These are phyloP conservation scores for Chrysocyon brachyurus DNA, from an alignment of 2,797 vertebrate genomes.

Conservation along the genomic window DNA sequence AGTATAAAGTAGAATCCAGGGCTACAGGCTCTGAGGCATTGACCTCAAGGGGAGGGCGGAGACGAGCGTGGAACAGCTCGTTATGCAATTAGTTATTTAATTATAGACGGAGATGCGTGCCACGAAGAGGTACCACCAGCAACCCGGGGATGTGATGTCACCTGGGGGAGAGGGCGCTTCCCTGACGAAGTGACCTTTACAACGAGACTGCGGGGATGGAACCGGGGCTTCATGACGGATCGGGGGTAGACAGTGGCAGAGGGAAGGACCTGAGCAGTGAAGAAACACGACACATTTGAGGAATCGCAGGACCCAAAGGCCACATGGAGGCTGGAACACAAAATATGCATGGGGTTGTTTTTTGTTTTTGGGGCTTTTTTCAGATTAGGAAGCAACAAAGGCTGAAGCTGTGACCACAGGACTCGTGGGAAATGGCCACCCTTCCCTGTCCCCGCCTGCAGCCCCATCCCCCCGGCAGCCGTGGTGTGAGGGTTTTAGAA, in stretches of 20 bases:
- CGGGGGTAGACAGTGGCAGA: background rate
- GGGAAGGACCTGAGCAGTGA: background rate
- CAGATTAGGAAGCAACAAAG: background rate
- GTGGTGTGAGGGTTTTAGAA: background rate
- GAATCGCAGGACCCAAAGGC: slow-evolving; percentile 23
- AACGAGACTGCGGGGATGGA: background rate
- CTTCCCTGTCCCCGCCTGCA: background rate
- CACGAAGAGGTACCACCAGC: slow-evolving; percentile 29
- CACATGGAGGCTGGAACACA: slow-evolving; percentile 5
- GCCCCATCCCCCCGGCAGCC: fast-evolving
- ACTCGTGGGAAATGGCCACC: background rate
- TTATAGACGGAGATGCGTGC: slow-evolving; percentile 58
- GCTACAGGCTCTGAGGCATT: background rate
- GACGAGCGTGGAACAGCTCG: slow-evolving; percentile 46
- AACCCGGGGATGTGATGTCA: background rate
- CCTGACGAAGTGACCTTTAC: slow-evolving; percentile 66
- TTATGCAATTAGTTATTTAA: slow-evolving; percentile 73
- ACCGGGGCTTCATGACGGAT: background rate
- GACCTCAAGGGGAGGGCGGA: slow-evolving; percentile 6
- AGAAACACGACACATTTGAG: background rate
- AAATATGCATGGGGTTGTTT: background rate
- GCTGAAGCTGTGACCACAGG: background rate
- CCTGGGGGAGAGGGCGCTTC: background rate
- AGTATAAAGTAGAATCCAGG: background rate
- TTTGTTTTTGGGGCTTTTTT: background rate